Evolutionary conservation across 2,888 invertebrate species (phyloP).

Genomic region (Conchocele bisecta): DNA sequence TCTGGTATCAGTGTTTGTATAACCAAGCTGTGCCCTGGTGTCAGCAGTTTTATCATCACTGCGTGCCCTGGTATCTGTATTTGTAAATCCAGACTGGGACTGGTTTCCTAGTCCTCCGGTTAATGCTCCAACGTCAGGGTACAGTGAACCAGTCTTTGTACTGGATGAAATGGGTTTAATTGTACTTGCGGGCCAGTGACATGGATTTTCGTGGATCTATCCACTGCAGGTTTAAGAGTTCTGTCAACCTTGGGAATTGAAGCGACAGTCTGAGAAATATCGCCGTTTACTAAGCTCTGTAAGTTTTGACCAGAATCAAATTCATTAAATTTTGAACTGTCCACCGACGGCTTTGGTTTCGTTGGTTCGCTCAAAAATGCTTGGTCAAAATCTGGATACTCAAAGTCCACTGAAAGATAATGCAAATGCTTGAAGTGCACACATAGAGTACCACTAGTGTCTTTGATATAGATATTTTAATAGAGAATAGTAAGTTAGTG

Average conservation of each 20-base stretch:
- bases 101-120: too few relatives aligned
- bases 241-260: slow-evolving; percentile 59
- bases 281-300: slow-evolving; percentile 31
- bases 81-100: slow-evolving; percentile 13
- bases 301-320: background rate
- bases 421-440: too few relatives aligned
- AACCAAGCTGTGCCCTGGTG: slow-evolving; percentile 3
- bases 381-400: slow-evolving; percentile 81
- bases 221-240: slow-evolving; percentile 58
- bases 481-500: too few relatives aligned
- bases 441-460: too few relatives aligned
- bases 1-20: too few relatives aligned
- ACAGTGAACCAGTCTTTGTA: slow-evolving; percentile 38
- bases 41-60: background rate
- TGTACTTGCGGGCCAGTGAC: background rate
- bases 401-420: slow-evolving; percentile 77
- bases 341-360: background rate
- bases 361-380: slow-evolving; percentile 48
- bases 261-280: slow-evolving; percentile 6
- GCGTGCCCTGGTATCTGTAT: slow-evolving; percentile 21
- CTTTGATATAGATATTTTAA: too few relatives aligned
- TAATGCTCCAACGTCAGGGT: slow-evolving; percentile 55
- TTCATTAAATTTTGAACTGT: background rate
- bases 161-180: slow-evolving; percentile 3
- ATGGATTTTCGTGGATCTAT: slow-evolving; percentile 48